Base-by-base conservation (phyloP, 2,888 invertebrate species). In the Sclerodermus sp. region DNA sequence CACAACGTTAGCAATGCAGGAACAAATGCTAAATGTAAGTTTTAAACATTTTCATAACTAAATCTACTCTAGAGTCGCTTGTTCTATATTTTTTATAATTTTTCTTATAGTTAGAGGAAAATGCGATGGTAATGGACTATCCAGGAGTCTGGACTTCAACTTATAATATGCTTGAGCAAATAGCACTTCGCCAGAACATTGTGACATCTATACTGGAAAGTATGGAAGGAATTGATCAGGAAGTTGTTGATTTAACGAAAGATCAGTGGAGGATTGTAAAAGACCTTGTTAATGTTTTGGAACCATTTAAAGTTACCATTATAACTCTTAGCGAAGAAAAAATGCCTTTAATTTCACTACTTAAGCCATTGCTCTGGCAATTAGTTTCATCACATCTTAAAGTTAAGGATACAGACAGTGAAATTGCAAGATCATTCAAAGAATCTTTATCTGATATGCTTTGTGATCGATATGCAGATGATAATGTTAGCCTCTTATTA, bases 291-390 rank as follows among this genome's bases (percentile, higher is more conserved):
- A 70, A 67, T 31, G 80, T 80, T 10, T 67, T 81, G 1, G 79
- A 80, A 40, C 81, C 81, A 1, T 80, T 81, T 39, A 81, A 81
- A 71, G 80, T 80, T 16, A 81, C 80, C 1, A 79, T 80, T 15
- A 77, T 79, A 68, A 81, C 81, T 0, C 67, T 82, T 1, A 79
- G 79, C 45, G 81, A 82, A 56, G 81, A 81, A 45, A 81, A 80
- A 57, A 78, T 78, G 59, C 80, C 81, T 10, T 62, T 80, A 1
- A 76, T 81, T 58, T 82, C 81, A 0, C 64, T 82, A 13, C 49
- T 82, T n/a, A 81, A 80, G 57, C 81, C 81, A 14, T 58, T 82
- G n/a, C 69, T 80, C n/a, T 79, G 80, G 77, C 79, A 81, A 59
- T 68, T 82, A 9, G 77, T 78, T 0, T 79, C 79, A 1, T 73